Evolutionary conservation across 92 coral and sea anemone species (phyloP).

Genomic region (Paramuricea clavata): DNA sequence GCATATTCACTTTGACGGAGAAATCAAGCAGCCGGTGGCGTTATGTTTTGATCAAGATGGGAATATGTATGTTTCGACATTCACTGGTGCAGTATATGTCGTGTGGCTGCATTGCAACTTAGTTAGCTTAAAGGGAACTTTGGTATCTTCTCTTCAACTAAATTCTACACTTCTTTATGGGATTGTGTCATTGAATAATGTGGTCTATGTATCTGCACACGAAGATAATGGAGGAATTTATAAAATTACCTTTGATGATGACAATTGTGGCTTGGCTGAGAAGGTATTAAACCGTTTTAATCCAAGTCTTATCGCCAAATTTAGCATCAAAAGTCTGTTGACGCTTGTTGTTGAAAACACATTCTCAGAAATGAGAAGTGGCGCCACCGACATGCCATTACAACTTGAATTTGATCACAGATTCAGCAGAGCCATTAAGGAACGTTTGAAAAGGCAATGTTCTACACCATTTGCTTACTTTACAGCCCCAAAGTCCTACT

Average conservation of each 20-base stretch:
- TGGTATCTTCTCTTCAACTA: slow-evolving; percentile 68
- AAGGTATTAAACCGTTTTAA: slow-evolving; percentile 62
- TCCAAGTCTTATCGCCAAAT: slow-evolving; percentile 56
- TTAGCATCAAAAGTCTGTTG: slow-evolving; percentile 61
- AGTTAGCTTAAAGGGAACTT: slow-evolving; percentile 61
- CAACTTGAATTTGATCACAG: slow-evolving; percentile 71
- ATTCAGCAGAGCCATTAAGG: slow-evolving; percentile 68
- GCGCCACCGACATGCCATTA: slow-evolving; percentile 61
- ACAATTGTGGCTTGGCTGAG: slow-evolving; percentile 59
- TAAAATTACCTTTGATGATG: slow-evolving; percentile 31
- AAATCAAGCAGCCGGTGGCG: slow-evolving; percentile 70
- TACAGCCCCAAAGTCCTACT: slow-evolving; percentile 60
- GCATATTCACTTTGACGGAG: slow-evolving; percentile 57
- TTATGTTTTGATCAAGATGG: slow-evolving; percentile 66
- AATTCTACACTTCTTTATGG: slow-evolving; percentile 69
- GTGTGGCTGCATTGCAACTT: slow-evolving; percentile 66
- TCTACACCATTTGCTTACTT: slow-evolving; percentile 59
- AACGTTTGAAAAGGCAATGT: slow-evolving; percentile 61
- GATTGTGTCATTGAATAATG: slow-evolving; percentile 63
- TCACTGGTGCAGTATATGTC: slow-evolving; percentile 60
- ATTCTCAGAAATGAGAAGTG: slow-evolving; percentile 70
- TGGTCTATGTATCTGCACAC: slow-evolving; percentile 74
- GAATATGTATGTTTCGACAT: slow-evolving; percentile 68
- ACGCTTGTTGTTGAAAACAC: slow-evolving; percentile 69
- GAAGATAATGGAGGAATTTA: slow-evolving; percentile 70